These are phyloP conservation scores for Enoplolaimus lenunculus DNA, from an alignment of 2,888 invertebrate species.

Conservation along the genomic window DNA sequence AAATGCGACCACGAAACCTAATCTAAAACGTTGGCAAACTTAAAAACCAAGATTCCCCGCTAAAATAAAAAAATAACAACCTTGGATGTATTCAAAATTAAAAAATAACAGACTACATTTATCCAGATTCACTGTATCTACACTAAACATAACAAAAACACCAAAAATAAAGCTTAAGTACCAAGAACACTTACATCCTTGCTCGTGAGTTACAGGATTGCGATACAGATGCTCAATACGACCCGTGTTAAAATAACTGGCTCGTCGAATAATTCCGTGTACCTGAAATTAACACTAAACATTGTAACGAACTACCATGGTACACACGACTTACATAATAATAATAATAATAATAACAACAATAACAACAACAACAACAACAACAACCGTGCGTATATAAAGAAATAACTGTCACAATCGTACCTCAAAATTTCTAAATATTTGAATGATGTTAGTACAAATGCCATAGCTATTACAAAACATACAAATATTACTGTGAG, in stretches of 20 bases:
- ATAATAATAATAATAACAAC: background rate
- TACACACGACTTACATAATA: constrained; percentile 1
- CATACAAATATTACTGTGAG: too few relatives aligned
- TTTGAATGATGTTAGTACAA: too few relatives aligned
- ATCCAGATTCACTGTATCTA: too few relatives aligned
- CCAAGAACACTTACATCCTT: constrained; percentile 41
- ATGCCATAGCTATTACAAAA: too few relatives aligned
- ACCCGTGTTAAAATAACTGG: constrained; percentile 88
- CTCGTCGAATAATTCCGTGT: constrained; percentile 83
- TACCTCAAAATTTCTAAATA: too few relatives aligned
- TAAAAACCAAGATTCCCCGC: background rate
- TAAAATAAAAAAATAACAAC: background rate
- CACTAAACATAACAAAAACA: too few relatives aligned
- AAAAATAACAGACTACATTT: constrained; percentile 19
- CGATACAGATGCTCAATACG: constrained; percentile 89
- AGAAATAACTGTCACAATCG: background rate
- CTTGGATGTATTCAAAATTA: constrained; percentile 6
- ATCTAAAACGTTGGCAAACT: background rate
- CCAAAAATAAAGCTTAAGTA: background rate
- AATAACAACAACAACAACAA: background rate
- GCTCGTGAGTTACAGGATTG: constrained; percentile 69
- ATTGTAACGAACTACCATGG: too few relatives aligned
- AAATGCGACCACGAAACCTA: background rate
- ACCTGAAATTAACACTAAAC: too few relatives aligned
- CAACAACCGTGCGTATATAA: background rate